These are phyloP conservation scores for Indri indri DNA, from an alignment of 2,113 vertebrate species.

Conservation along the genomic window DNA sequence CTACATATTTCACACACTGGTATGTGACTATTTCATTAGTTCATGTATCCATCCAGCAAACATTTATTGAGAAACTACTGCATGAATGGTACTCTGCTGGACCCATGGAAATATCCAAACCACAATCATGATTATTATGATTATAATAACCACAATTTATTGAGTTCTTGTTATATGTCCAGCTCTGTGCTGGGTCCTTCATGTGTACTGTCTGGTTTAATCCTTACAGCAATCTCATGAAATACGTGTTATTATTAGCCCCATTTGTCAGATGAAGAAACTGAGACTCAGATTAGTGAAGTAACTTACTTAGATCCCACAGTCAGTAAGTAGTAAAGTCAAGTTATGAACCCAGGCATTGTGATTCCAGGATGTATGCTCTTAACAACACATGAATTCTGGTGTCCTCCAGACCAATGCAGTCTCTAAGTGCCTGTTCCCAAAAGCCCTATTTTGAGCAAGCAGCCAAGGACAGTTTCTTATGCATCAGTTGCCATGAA, in stretches of 20 bases:
- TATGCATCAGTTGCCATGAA: background rate
- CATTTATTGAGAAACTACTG: background rate
- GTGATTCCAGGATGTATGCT: background rate
- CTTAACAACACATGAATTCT: background rate
- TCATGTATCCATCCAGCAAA: background rate
- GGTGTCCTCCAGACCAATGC: background rate
- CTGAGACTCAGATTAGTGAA: background rate
- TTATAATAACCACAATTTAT: background rate
- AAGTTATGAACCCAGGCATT: background rate
- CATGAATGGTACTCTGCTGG: background rate
- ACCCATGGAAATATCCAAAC: background rate
- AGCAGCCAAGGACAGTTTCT: background rate
- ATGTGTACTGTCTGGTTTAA: background rate
- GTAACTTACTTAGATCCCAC: background rate
- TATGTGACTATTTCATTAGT: background rate
- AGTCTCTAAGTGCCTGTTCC: background rate
- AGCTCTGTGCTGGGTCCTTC: background rate
- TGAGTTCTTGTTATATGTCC: background rate
- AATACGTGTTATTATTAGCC: background rate
- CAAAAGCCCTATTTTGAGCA: background rate
- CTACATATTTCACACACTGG: background rate
- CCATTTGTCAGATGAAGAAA: constrained; percentile 8
- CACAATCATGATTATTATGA: background rate
- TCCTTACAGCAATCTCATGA: background rate
- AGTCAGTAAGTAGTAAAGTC: background rate